A percentile compares a stretch with the other conserved stretches of the same genome.
Evolutionary conservation across 37 sponge, comb jelly and placozoan genomes (phyloP).

Genomic region (Hexactinellida sp.): DNA sequence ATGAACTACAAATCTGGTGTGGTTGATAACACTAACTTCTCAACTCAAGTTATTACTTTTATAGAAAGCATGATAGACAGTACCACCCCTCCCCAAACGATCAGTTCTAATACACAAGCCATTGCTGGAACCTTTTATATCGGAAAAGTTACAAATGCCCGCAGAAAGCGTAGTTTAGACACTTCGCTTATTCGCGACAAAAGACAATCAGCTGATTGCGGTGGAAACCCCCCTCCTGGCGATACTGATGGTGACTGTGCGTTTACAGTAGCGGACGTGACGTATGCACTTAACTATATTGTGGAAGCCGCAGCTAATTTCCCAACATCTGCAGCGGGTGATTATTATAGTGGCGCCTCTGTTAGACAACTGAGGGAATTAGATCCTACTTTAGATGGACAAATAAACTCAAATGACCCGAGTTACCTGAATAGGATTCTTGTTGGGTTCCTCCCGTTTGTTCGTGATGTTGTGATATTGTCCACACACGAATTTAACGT

Average conservation of each 20-base stretch:
- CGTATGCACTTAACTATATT: conserved; percentile 29
- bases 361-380: conserved; percentile 8
- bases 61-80: neutral
- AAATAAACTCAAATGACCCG: conserved; percentile 40
- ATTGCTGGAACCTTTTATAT: neutral
- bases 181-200: neutral
- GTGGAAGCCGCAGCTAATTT: conserved; percentile 22
- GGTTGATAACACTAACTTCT: neutral
- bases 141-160: neutral
- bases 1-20: neutral
- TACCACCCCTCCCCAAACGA: neutral
- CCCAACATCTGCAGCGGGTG: conserved; percentile 19
- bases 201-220: conserved; percentile 1
- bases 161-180: neutral
- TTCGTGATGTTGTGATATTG: conserved; percentile 23
- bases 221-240: conserved; percentile 12
- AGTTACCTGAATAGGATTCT: conserved; percentile 34
- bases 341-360: neutral
- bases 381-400: conserved; percentile 36
- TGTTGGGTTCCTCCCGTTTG: conserved; percentile 30
- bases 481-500: neutral
- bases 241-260: conserved; percentile 53
- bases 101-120: neutral
- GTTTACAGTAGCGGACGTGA: conserved; percentile 52
- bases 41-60: neutral